Evolutionary conservation across 2,888 invertebrate genomes (phyloP).

Genomic region (Diaphora mendica): DNA sequence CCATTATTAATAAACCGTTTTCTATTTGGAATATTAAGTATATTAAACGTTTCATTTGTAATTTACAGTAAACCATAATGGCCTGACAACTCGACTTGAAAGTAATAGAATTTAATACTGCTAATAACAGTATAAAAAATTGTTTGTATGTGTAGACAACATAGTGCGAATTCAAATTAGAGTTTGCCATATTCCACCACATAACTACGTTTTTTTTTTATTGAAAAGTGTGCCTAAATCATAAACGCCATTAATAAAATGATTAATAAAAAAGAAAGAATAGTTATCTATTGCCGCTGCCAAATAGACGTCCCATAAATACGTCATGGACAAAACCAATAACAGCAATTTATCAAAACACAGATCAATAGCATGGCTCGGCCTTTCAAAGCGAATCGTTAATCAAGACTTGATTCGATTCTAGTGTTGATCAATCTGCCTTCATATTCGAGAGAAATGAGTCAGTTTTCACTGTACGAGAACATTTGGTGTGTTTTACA

Average conservation of each 20-base stretch:
- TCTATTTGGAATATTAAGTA: too few species aligned
- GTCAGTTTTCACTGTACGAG: background rate
- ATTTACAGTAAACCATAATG: background rate
- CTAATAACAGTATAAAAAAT: background rate
- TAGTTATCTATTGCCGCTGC: background rate
- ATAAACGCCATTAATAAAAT: background rate
- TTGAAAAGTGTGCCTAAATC: too few species aligned
- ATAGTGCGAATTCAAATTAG: too few species aligned
- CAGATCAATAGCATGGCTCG: background rate
- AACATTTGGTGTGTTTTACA: background rate
- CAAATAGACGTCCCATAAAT: background rate
- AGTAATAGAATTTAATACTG: background rate
- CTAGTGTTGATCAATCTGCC: constrained; percentile 12
- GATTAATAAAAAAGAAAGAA: background rate
- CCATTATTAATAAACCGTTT: too few species aligned
- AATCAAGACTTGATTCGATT: constrained; percentile 8
- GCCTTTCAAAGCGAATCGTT: constrained; percentile 9
- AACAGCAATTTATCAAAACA: constrained; percentile 3
- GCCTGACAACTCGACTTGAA: background rate
- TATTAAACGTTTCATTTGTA: background rate
- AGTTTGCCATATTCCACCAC: too few species aligned
- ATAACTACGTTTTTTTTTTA: too few species aligned
- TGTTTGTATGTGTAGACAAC: too few species aligned
- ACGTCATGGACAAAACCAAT: constrained; percentile 4
- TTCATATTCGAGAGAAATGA: constrained; percentile 1